These are phyloP conservation scores for Poeciliopsis paucimaculata DNA, from an alignment of 2,797 vertebrate genomes.

Conservation along the genomic window DNA sequence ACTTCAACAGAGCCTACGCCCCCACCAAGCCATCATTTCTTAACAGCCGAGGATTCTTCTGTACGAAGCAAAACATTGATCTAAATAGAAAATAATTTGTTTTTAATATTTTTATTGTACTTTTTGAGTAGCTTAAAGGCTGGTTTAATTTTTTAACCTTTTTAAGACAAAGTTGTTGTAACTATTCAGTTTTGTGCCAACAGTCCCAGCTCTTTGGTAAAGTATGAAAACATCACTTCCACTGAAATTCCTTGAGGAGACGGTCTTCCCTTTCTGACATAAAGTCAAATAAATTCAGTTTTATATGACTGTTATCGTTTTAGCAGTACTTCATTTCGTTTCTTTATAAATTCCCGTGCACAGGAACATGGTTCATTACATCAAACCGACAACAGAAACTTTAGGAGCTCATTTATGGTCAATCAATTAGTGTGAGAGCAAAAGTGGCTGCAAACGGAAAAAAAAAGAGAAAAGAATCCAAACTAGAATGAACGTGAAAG, in stretches of 20 bases:
- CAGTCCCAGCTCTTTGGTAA: background rate
- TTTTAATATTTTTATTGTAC: background rate
- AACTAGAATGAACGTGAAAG: conserved; percentile 19
- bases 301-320: no score
- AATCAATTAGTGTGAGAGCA: conserved; percentile 30
- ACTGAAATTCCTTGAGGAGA: background rate
- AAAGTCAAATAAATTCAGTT: no score
- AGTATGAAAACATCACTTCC: background rate
- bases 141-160: background rate
- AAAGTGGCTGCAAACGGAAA: conserved; percentile 21
- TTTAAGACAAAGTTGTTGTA: background rate
- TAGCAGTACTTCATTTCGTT: background rate
- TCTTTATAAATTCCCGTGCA: background rate
- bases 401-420: conserved; percentile 35
- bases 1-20: no score
- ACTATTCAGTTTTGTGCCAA: background rate
- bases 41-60: no score
- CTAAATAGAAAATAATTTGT: background rate
- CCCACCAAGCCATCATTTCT: no score
- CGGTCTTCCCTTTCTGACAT: no score
- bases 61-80: no score
- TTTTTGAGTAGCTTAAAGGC: background rate
- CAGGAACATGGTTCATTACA: background rate
- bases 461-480: conserved; percentile 37
- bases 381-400: conserved; percentile 12